A percentile compares a stretch with the other conserved stretches of the same genome.
phyloP scores from a whole-genome alignment of 2,113 vertebrate species.

The Hepsetus odoe region DNA sequence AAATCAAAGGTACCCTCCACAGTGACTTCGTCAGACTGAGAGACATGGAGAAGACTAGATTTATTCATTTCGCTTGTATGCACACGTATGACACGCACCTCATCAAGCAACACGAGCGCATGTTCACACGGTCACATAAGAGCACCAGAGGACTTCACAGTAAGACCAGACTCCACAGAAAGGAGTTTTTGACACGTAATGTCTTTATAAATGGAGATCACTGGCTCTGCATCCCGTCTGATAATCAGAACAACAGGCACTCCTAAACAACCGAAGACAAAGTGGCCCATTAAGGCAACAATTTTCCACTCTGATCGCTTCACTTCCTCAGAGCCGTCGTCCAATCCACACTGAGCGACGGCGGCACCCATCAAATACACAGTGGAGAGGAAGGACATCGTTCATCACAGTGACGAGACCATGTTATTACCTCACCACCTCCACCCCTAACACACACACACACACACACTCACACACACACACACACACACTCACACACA shows the following conservation, averaged over 20 bases:
- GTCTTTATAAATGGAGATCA: background rate
- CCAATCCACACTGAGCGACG: conserved; percentile 28
- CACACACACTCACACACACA: conserved; percentile 16
- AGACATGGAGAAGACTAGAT: too few relatives aligned
- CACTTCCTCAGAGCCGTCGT: conserved; percentile 20
- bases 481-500: conserved; percentile 21
- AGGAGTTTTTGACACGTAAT: background rate
- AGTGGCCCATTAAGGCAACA: conserved; percentile 18
- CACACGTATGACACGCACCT: too few relatives aligned
- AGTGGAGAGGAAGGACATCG: conserved; percentile 7
- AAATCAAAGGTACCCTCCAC: too few relatives aligned
- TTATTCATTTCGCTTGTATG: too few relatives aligned
- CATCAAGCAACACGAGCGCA: too few relatives aligned
- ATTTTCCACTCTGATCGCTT: conserved; percentile 27
- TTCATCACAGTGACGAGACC: conserved; percentile 16
- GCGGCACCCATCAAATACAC: conserved; percentile 24
- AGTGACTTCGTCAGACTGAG: too few relatives aligned
- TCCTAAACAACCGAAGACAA: conserved; percentile 27
- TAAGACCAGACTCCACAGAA: background rate
- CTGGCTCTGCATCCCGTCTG: background rate
- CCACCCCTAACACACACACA: conserved; percentile 22
- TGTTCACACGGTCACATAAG: too few relatives aligned
- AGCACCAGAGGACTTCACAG: background rate
- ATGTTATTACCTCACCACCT: too few relatives aligned
- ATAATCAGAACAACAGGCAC: background rate